Base-by-base conservation (phyloP, 2,797 vertebrate genomes). In the Adrianichthys oophorus region DNA sequence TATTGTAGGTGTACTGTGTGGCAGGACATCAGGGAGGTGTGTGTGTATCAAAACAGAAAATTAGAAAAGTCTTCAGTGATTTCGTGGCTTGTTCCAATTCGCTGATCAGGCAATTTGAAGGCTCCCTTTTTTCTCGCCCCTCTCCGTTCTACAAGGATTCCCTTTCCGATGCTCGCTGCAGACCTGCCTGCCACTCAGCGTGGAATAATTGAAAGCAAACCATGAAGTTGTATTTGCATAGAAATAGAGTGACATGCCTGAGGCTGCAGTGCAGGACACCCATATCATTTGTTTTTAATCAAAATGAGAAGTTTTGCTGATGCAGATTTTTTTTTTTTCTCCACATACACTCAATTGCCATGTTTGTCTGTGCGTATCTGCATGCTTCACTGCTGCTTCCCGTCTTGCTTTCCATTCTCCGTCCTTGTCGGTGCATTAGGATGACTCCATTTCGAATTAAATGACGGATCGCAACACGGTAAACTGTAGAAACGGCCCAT, bases 171-270 rank as follows among this genome's bases (percentile, higher is more conserved):
- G 62, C 57, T 75, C 55, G 72, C 74, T 67, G 79, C 70, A 50
- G 59, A 65, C 73, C 70, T 44, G 64, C 70, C 79, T 84, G 85
- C 82, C 84, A 85, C 82, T 89, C 88, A 86, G 37, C 52, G 68
- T 48, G 68, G 71, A 86, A 88, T 90, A 89, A 91, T 90, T 87
- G 85, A 91, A 90, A 85, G 78, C 57, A 68, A 95, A 94, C 92
- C 94, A 94, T 92, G 93, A 95, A 94, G 94, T 94, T 95, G 92
- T 95, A 98, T 97, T 98, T 97, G 96, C 96, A 98, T 98, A 97
- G 95, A 97, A 97, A 97, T 96, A 91, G 94, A 93, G 76, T 87
- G 87, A 80, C 82, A 84, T 73, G 88, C 86, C 82, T 59, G 84
- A 77, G 87, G 91, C 89, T 86, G 76, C 80, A 72, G 74, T 72